A percentile compares a stretch with the other conserved stretches of the same genome.
Evolutionary conservation across 2,888 invertebrate species (phyloP).

Genomic region (Linyphia triangularis): DNA sequence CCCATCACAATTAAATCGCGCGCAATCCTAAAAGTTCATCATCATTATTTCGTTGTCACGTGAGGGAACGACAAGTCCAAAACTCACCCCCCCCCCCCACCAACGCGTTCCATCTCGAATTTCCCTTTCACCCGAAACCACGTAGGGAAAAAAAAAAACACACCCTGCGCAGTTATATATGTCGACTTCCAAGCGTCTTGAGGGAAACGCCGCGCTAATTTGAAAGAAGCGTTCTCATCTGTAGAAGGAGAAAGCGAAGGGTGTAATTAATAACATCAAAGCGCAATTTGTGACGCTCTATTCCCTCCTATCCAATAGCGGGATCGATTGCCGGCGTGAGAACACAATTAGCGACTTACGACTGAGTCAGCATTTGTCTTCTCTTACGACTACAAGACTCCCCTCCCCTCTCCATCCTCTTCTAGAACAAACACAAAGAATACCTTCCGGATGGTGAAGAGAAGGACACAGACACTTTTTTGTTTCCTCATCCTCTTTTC

Average conservation of each 20-base stretch:
- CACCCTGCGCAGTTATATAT: neutral
- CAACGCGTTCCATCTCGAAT: too few species aligned
- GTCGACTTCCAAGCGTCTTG: neutral
- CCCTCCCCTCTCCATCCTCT: neutral
- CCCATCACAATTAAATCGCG: neutral
- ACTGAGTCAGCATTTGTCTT: constrained; percentile 74
- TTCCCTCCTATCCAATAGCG: neutral
- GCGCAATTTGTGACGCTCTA: constrained; percentile 69
- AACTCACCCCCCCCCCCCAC: too few species aligned
- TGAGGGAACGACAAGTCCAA: neutral
- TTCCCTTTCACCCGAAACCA: neutral
- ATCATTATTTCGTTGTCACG: neutral
- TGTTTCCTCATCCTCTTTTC: neutral
- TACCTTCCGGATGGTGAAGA: constrained; percentile 13
- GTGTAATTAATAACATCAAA: constrained; percentile 75
- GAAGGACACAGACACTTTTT: neutral
- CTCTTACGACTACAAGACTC: neutral
- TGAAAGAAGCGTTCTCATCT: neutral
- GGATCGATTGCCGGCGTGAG: constrained; percentile 66
- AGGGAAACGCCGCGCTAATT: constrained; percentile 24
- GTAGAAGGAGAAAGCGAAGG: constrained; percentile 35
- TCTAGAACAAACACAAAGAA: constrained; percentile 60
- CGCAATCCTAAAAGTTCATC: neutral
- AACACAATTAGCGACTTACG: constrained; percentile 74
- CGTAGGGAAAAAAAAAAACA: neutral